phyloP scores from a whole-genome alignment of 2,888 invertebrate genomes.

The Drosophila formosana region DNA sequence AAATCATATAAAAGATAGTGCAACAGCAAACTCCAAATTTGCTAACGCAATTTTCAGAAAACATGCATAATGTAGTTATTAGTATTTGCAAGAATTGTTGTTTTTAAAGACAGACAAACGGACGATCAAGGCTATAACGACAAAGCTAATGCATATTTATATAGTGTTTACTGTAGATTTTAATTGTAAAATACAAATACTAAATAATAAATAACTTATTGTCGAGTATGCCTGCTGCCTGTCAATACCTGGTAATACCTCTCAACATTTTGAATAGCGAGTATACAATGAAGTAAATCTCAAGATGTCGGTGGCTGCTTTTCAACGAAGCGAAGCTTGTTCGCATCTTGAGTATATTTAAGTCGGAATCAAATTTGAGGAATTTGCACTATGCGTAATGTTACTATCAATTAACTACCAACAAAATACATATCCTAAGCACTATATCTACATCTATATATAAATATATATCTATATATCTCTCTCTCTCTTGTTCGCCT shows the following conservation, averaged over 20 bases:
- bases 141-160: too few species aligned
- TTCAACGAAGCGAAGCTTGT: constrained; percentile 25
- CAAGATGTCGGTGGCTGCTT: constrained; percentile 36
- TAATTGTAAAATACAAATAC: too few species aligned
- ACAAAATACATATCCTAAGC: constrained; percentile 49
- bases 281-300: constrained; percentile 25
- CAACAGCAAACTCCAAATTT: too few species aligned
- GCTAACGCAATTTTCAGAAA: too few species aligned
- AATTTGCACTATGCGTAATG: constrained; percentile 50
- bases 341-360: constrained; percentile 36
- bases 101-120: too few species aligned
- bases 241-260: background rate
- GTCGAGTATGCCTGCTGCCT: too few species aligned
- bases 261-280: background rate
- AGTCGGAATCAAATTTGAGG: constrained; percentile 29
- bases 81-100: too few species aligned
- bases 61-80: too few species aligned
- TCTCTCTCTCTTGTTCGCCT: constrained; percentile 7
- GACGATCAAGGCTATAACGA: too few species aligned
- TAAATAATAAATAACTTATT: too few species aligned
- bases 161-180: too few species aligned
- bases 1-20: too few species aligned
- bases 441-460: constrained; percentile 34
- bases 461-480: background rate
- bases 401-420: constrained; percentile 58